A percentile compares a stretch with the other conserved stretches of the same genome.
phyloP scores from a whole-genome alignment of 2,888 invertebrate species.

The Chrysotoxum bicinctum region DNA sequence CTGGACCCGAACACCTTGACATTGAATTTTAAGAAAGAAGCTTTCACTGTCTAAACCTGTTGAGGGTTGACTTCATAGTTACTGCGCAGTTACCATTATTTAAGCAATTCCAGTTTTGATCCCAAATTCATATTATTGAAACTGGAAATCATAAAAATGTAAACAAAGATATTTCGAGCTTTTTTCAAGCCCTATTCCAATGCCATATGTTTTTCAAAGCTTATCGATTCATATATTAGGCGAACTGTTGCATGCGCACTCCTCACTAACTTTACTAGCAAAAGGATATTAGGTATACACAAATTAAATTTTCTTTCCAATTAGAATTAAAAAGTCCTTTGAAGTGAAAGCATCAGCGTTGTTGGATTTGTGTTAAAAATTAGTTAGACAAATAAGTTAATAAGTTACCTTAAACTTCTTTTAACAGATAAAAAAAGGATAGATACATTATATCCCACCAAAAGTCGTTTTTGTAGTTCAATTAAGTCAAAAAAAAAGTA shows the following conservation, averaged over 20 bases:
- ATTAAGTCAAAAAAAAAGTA: constrained; percentile 56
- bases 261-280: constrained; percentile 8
- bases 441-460: constrained; percentile 27
- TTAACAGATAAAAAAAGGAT: constrained; percentile 34
- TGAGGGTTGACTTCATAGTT: not conserved
- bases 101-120: not conserved
- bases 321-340: constrained; percentile 59
- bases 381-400: not conserved
- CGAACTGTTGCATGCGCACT: constrained; percentile 72
- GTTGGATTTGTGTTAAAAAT: constrained; percentile 29
- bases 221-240: constrained; percentile 52
- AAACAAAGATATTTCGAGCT: constrained; percentile 16
- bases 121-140: not conserved
- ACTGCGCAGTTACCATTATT: constrained; percentile 5
- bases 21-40: not conserved
- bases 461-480: constrained; percentile 36
- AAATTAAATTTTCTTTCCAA: constrained; percentile 57
- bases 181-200: constrained; percentile 18
- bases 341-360: constrained; percentile 36
- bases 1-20: constrained; percentile 10
- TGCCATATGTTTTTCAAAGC: constrained; percentile 46
- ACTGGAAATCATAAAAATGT: constrained; percentile 18
- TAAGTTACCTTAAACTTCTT: not conserved
- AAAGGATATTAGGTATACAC: constrained; percentile 50
- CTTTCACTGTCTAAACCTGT: constrained; percentile 13